These are phyloP conservation scores for Lepidocolaptes lacrymiger DNA, from an alignment of 2,797 vertebrate species.

Conservation along the genomic window DNA sequence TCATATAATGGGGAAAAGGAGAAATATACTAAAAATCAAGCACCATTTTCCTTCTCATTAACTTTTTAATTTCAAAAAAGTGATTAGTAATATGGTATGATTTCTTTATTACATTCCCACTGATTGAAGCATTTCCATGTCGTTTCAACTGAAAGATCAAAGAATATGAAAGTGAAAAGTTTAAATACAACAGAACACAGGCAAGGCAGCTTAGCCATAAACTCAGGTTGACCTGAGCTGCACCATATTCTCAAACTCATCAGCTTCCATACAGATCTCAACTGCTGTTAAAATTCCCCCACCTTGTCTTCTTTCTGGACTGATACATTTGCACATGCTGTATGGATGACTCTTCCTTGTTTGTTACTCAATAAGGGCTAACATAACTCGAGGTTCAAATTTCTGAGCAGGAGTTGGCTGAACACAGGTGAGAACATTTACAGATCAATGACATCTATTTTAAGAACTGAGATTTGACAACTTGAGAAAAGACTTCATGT, in stretches of 20 bases:
- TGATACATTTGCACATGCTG: not conserved
- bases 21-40: not conserved
- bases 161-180: not conserved
- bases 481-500: not conserved
- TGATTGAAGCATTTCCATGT: not conserved
- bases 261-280: not conserved
- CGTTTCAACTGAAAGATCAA: not conserved
- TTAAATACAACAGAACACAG: not conserved
- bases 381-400: not conserved
- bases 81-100: slow-evolving; percentile 18
- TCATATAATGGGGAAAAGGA: not conserved
- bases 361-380: not conserved
- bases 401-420: not conserved
- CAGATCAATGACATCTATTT: not conserved
- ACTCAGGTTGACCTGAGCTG: not conserved
- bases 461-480: not conserved
- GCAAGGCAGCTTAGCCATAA: not conserved
- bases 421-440: not conserved
- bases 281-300: not conserved
- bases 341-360: not conserved
- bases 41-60: slow-evolving; percentile 20
- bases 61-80: slow-evolving; percentile 42
- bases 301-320: not conserved
- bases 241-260: not conserved
- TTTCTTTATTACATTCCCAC: slow-evolving; percentile 13